Evolutionary conservation across 35 echinoderm and acorn worm species (phyloP).

Genomic region (Patiria miniata): DNA sequence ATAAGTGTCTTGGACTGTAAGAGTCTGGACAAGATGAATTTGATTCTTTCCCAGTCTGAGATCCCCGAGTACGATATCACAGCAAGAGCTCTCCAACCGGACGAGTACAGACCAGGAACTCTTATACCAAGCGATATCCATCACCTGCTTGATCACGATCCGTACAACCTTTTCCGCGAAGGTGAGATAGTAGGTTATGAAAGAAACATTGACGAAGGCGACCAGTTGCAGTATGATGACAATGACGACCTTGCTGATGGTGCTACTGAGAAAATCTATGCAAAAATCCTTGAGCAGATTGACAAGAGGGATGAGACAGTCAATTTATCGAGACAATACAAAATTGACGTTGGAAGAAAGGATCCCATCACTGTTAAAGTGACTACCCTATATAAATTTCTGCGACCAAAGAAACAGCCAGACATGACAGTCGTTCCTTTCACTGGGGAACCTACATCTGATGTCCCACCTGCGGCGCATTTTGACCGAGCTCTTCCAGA

Average conservation of each 20-base stretch:
- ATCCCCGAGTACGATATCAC: constrained; percentile 32
- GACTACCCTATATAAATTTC: constrained; percentile 35
- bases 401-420: constrained; percentile 27
- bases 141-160: constrained; percentile 55
- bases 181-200: constrained; percentile 40
- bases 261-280: constrained; percentile 16
- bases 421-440: constrained; percentile 29
- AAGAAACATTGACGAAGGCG: not conserved
- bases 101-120: constrained; percentile 1
- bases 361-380: constrained; percentile 26
- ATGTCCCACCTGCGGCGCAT: not conserved
- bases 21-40: constrained; percentile 26
- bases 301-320: not conserved
- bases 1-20: not conserved
- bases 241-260: not conserved
- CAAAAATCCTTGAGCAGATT: constrained; percentile 23
- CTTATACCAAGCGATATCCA: constrained; percentile 20
- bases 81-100: not conserved
- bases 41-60: not conserved
- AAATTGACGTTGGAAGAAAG: constrained; percentile 40
- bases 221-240: not conserved
- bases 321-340: not conserved
- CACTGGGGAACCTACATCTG: constrained; percentile 5
- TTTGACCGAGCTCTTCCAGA: constrained; percentile 8
- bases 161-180: constrained; percentile 11